These are phyloP conservation scores for Callopanchax toddi DNA, from an alignment of 2,113 vertebrate genomes.

Conservation along the genomic window DNA sequence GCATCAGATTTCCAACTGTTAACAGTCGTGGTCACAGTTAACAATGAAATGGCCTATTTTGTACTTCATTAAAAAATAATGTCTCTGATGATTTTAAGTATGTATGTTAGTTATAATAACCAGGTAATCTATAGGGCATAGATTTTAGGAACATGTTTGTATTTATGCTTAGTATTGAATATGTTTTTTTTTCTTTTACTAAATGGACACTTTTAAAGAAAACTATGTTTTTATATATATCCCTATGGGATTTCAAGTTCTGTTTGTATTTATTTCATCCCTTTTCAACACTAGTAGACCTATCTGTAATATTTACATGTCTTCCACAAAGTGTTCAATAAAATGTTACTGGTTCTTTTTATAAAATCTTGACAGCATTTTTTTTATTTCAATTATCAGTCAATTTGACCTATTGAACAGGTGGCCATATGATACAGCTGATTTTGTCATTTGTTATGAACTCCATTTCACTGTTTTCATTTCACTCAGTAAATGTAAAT, in stretches of 20 bases:
- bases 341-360: constrained; percentile 89
- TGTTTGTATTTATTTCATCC: constrained; percentile 84
- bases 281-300: constrained; percentile 87
- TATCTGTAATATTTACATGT: constrained; percentile 89
- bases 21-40: constrained; percentile 69
- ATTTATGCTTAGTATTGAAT: constrained; percentile 88
- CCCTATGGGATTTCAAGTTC: constrained; percentile 94
- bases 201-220: constrained; percentile 83
- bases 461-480: no score
- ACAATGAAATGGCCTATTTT: constrained; percentile 74
- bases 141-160: constrained; percentile 91
- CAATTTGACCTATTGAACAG: not conserved
- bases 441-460: no score
- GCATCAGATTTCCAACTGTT: constrained; percentile 72
- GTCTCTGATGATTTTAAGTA: constrained; percentile 78
- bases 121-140: constrained; percentile 83
- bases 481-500: no score
- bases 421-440: no score
- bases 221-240: constrained; percentile 97
- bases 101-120: constrained; percentile 82
- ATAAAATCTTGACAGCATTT: constrained; percentile 79
- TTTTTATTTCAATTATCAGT: not conserved
- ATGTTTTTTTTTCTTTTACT: constrained; percentile 85
- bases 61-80: constrained; percentile 69
- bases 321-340: constrained; percentile 87